These are phyloP conservation scores for Meriones psammophilus DNA, from an alignment of 2,797 vertebrate genomes.

Conservation along the genomic window DNA sequence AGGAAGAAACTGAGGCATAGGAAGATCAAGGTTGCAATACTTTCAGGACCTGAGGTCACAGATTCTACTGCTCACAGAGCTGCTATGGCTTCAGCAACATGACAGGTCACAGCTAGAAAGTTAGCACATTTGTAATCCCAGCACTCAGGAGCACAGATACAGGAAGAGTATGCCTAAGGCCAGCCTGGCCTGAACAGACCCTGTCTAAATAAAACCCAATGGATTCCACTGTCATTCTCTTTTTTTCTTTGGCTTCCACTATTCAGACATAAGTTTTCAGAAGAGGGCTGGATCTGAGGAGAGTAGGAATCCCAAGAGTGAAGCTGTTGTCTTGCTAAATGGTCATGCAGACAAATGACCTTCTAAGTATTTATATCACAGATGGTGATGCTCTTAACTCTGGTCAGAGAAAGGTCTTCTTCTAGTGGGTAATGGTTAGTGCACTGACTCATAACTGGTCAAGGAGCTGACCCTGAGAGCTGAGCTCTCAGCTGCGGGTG, in stretches of 20 bases:
- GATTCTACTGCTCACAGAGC: background rate
- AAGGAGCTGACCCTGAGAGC: background rate
- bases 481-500: background rate
- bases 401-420: background rate
- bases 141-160: background rate
- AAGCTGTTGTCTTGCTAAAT: background rate
- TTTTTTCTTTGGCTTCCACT: background rate
- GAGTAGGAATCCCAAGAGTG: background rate
- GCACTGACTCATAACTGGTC: background rate
- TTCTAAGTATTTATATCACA: background rate
- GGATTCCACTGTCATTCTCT: background rate
- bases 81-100: background rate
- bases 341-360: background rate
- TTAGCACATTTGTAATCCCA: background rate
- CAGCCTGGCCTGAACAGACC: background rate
- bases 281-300: background rate
- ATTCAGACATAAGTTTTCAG: slow-evolving; percentile 19
- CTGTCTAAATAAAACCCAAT: background rate
- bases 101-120: background rate
- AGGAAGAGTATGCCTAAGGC: background rate
- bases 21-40: background rate
- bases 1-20: background rate
- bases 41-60: background rate
- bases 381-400: background rate
- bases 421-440: background rate